Base-by-base conservation (phyloP, 2,888 invertebrate species). In the Patella depressa region DNA sequence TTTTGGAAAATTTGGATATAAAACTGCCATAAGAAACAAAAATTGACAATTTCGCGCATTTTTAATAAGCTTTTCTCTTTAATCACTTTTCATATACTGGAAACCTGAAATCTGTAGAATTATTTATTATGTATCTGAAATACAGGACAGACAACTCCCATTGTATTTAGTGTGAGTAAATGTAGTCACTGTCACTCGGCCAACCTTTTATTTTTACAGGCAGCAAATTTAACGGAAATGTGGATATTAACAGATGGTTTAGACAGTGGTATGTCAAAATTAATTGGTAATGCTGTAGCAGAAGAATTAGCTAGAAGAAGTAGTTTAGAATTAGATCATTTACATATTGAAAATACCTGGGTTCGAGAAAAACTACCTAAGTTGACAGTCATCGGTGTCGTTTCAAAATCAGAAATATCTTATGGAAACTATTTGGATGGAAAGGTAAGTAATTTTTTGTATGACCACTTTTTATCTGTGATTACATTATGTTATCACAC, bases 231-330 rank as follows among this genome's bases (percentile, higher is more conserved):
- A 7, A 90, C 88, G 4, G 85, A 90, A 71, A 90, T 90, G 88
- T 91, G 91, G 91, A 88, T 91, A 53, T 79, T 91, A 7, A 89
- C 90, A 12, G 89, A 89, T 76, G 91, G 91, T 1, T 78, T 88
- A n/a, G 89, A 91, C 80, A 82, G 80, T 45, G 91, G 90, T 0
- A 83, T 90, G 15, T 80, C 90, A 2, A 89, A 89, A 78, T 83
- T 90, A 59, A 89, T 92, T 55, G 91, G 91, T 0, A 90, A 92
- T 78, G 91, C 91, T 9, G 86, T 90, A 3, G 80, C 83, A 9
- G 88, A 89, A 74, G 91, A 91, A 79, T 85, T 86, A 74, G 82
- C 83, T 15, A 81, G 89, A 34, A 81, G 89, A 24, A 83, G 83
- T 72, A 83, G 85, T 53, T 24, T 79, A 24, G 78, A 74, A 7